Evolutionary conservation across 2,888 invertebrate genomes (phyloP), one percentile per base, ranked within the genome.

Genomic region (Drosophila parthenogenetica): DNA sequence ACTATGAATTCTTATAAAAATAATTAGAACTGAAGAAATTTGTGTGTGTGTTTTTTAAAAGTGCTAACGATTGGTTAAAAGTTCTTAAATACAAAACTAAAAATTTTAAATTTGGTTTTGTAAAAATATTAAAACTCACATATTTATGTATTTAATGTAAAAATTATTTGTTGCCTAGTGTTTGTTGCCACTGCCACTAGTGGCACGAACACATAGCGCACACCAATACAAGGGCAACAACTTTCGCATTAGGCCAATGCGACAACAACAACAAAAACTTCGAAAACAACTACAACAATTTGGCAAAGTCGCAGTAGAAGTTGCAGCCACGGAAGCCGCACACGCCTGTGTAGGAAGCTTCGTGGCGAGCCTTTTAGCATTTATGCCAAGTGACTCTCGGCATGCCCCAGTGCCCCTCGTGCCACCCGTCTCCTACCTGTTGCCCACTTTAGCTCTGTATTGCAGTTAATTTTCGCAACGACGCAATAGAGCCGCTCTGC

Each of bases 391-490:
- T 63, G 72, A 51, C 46, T 63, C 40, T 40, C 16, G 39, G 22
- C 17, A 8, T 49, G 22, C 19, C 19, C 11, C 35, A 19, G 16
- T n/a, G 8, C 3, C 40, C 29, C 29, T 35, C 2, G 4, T 13
- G 11, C 25, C 0, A 14, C 29, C 14, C 8, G 1, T 14, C 40
- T 19, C 13, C 16, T 37, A 35, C 19, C 43, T 55, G 54, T 17
- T 43, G 54, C 43, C 54, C 54, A 11, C 54, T 43, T 37, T 46
- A 37, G 54, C 17, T 46, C 35, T n/a, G 43, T 46, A 68, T 69
- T 81, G 85, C 76, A 85, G 89, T 68, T 83, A 81, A 89, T 87
- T 83, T 83, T 85, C 63, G 89, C 88, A 87, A 83, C 89, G 71
- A 89, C 82, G 89, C 89, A 83, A 89, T 89, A 75, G 80, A 76